Base-by-base conservation (phyloP, 2,888 invertebrate genomes). In the Gari tellinella region DNA sequence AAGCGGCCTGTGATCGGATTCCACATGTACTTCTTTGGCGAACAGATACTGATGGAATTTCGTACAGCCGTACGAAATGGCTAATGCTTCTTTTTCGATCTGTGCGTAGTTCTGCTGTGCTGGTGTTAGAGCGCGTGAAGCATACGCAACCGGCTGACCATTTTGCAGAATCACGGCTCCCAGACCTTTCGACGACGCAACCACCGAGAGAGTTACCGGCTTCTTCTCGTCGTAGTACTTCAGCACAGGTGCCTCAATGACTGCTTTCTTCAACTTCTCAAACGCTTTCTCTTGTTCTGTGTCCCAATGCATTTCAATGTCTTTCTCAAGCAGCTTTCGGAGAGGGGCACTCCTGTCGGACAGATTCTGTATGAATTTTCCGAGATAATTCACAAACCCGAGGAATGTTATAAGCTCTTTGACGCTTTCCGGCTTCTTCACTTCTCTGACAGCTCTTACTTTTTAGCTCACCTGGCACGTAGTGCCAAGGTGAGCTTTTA, bases 61-160 rank as follows among this genome's bases (percentile, higher is more conserved):
- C 17, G n/a, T 49, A 41, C 67, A 72, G 17, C 63, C 65, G 40
- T 56, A 77, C 2, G 56, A 14, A 14, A 70, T 62, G 7, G 58
- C 75, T 17, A 62, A 45, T n/a, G 53, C 53, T 48, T 62, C 72
- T 23, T 72, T 72, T 31, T 76, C 63, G 1, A 67, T 67, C 37
- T 64, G 61, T 7, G 72, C 61, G 40, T 77, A 77, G 45, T 62
- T 57, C 23, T 62, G 69, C 17, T 77, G 62, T 21, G 69, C 52
- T 55, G 19, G 21, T 7, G 69, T 66, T n/a, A 77, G 48, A 14
- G 73, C 65, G 17, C 66, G 15, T 12, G 73, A 73, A 1, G 55
- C 70, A 58, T 63, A 70, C 7, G 70, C 72, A 2, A 69, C 62
- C 1, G 69, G 72, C 49, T 72, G 45, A n/a, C 38, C 58, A 21